Conservation (phyloP, 2,113 vertebrate species). For the Oriolus oriolus region DNA sequence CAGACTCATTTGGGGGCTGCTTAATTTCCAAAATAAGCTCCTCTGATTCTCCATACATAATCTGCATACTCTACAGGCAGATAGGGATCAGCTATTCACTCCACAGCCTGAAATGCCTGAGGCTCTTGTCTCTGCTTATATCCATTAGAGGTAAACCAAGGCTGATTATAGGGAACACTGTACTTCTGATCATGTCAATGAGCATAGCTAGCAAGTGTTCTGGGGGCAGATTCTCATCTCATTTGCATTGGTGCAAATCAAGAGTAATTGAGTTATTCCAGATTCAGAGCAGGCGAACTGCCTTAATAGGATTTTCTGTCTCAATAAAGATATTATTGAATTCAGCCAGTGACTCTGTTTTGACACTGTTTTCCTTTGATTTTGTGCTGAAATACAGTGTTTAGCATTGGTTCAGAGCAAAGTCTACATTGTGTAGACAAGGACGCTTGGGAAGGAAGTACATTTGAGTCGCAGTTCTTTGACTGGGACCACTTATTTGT, state of each 20-base stretch:
- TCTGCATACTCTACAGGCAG: not conserved
- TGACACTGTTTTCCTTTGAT: conserved; percentile 27
- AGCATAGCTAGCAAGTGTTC: conserved; percentile 39
- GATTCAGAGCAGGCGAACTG: not conserved
- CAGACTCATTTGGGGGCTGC: not conserved
- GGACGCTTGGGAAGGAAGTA: not conserved
- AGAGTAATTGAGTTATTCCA: conserved; percentile 46
- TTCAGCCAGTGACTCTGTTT: conserved; percentile 19
- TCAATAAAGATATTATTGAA: conserved; percentile 38
- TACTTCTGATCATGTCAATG: conserved; percentile 54
- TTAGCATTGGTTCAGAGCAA: not conserved
- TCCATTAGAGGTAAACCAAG: conserved; percentile 55
- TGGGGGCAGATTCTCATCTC: conserved; percentile 42
- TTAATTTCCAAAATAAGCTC: not conserved
- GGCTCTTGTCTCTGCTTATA: conserved; percentile 61
- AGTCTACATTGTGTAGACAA: not conserved
- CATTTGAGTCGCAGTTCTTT: not conserved
- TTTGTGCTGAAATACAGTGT: not conserved
- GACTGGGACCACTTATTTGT: not conserved
- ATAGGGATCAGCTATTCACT: not conserved
- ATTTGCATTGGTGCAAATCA: conserved; percentile 59
- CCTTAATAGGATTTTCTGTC: conserved; percentile 43
- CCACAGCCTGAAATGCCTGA: conserved; percentile 24
- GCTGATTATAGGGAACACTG: conserved; percentile 44
- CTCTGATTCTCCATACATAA: not conserved